These are phyloP conservation scores for Oscheius sp. DNA, from an alignment of 2,888 invertebrate species.

Conservation along the genomic window DNA sequence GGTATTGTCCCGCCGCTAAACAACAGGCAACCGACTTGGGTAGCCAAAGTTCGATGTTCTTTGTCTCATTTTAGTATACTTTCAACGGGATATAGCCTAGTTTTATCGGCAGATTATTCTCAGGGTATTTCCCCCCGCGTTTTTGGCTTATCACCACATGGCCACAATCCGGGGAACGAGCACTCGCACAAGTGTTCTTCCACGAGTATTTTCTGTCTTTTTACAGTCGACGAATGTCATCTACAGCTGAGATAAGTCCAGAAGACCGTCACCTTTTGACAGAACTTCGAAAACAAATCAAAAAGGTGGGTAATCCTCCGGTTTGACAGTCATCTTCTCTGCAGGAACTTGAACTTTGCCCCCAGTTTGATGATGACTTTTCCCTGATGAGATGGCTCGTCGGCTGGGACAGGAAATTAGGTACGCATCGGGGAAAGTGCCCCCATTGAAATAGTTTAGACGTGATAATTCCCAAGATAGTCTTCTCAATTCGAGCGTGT, in stretches of 20 bases:
- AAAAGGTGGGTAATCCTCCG: neutral
- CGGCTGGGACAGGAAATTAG: slow-evolving; percentile 68
- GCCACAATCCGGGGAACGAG: neutral
- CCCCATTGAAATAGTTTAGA: slow-evolving; percentile 39
- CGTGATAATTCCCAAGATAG: slow-evolving; percentile 63
- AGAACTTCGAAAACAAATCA: slow-evolving; percentile 39
- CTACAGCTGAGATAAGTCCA: slow-evolving; percentile 39
- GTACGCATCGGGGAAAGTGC: slow-evolving; percentile 36
- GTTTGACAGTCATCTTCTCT: neutral
- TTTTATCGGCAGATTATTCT: slow-evolving; percentile 2
- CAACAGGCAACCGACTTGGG: no score
- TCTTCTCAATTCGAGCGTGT: slow-evolving; percentile 59
- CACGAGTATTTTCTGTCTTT: neutral
- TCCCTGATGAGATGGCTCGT: slow-evolving; percentile 67
- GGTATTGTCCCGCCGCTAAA: neutral
- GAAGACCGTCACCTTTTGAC: slow-evolving; percentile 42
- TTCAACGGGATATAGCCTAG: slow-evolving; percentile 10
- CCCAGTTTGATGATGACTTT: slow-evolving; percentile 60
- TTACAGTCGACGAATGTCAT: neutral
- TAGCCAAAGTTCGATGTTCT: neutral
- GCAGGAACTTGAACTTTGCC: slow-evolving; percentile 58
- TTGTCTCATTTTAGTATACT: neutral
- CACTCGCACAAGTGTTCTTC: slow-evolving; percentile 3
- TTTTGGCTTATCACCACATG: slow-evolving; percentile 1
- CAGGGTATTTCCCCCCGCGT: neutral